Evolutionary conservation across 1,140 invertebrate species (phyloP).

Genomic region (Drosophila lini): DNA sequence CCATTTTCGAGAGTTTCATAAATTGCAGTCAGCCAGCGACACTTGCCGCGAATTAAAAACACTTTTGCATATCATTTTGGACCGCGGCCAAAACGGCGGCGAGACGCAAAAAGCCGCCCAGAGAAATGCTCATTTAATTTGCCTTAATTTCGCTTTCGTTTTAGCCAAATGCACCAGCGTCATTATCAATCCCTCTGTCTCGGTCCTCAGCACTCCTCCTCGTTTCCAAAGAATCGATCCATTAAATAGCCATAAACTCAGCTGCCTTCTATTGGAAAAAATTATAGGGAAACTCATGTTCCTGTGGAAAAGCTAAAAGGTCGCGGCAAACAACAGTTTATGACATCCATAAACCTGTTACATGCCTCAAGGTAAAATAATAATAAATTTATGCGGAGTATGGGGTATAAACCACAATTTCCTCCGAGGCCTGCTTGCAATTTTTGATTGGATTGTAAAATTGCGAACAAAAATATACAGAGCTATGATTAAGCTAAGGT

Average conservation of each 20-base stretch:
- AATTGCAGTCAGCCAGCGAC: constrained; percentile 47
- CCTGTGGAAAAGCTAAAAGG: constrained; percentile 52
- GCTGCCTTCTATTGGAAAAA: constrained; percentile 27
- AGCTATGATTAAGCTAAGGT: constrained; percentile 67
- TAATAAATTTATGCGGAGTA: constrained; percentile 68
- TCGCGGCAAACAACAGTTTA: constrained; percentile 70
- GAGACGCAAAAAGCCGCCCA: constrained; percentile 7
- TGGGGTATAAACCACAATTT: constrained; percentile 60
- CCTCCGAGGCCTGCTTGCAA: neutral
- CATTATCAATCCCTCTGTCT: constrained; percentile 43
- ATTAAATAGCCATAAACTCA: constrained; percentile 69
- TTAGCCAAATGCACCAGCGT: constrained; percentile 62
- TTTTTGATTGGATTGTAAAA: constrained; percentile 69
- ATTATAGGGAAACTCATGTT: constrained; percentile 33
- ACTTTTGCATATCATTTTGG: constrained; percentile 76
- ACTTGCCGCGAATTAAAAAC: constrained; percentile 73
- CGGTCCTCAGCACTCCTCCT: neutral
- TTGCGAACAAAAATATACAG: neutral
- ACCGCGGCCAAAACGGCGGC: constrained; percentile 54
- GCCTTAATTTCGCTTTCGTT: constrained; percentile 74
- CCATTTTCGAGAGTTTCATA: constrained; percentile 42
- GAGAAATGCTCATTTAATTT: constrained; percentile 59
- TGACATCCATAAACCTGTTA: constrained; percentile 69
- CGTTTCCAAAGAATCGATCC: constrained; percentile 46
- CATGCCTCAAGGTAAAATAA: constrained; percentile 71